phyloP scores from a whole-genome alignment of 2,888 invertebrate genomes.

The Rutpela maculata region DNA sequence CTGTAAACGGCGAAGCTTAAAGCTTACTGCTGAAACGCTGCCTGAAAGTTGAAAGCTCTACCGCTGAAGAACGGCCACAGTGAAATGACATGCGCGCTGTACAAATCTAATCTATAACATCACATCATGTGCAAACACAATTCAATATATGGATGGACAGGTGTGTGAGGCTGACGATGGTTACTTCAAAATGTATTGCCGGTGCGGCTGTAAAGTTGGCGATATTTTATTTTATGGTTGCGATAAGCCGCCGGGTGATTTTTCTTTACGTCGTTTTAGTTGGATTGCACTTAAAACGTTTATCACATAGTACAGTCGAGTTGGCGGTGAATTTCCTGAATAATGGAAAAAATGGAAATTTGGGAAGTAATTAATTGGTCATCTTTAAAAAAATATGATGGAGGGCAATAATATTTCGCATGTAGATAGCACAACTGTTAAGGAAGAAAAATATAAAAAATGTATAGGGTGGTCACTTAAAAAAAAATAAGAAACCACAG shows the following conservation, averaged over 20 bases:
- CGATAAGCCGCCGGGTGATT: conserved; percentile 35
- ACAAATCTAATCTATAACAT: conserved; percentile 73
- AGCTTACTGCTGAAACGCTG: conserved; percentile 67
- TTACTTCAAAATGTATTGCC: conserved; percentile 22
- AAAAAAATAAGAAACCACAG: no score
- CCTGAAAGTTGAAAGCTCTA: conserved; percentile 60
- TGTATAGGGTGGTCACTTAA: no score
- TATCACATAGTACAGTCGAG: background rate
- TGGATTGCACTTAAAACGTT: conserved; percentile 13
- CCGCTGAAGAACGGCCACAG: conserved; percentile 61
- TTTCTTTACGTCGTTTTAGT: conserved; percentile 23
- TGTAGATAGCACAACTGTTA: no score
- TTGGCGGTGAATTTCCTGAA: no score
- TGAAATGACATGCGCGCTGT: conserved; percentile 71
- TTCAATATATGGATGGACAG: conserved; percentile 62
- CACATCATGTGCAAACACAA: conserved; percentile 66
- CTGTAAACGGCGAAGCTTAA: conserved; percentile 65
- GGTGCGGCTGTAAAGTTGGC: background rate
- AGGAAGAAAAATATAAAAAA: no score
- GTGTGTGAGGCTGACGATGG: conserved; percentile 47
- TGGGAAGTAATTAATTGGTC: no score
- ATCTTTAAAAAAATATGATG: no score
- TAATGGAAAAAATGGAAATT: no score
- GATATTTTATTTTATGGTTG: conserved; percentile 15
- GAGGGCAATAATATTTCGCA: no score